Evolutionary conservation across 2,888 invertebrate species (phyloP), one percentile per base, ranked within the genome.

Genomic region (Drosophila fulvimacula): DNA sequence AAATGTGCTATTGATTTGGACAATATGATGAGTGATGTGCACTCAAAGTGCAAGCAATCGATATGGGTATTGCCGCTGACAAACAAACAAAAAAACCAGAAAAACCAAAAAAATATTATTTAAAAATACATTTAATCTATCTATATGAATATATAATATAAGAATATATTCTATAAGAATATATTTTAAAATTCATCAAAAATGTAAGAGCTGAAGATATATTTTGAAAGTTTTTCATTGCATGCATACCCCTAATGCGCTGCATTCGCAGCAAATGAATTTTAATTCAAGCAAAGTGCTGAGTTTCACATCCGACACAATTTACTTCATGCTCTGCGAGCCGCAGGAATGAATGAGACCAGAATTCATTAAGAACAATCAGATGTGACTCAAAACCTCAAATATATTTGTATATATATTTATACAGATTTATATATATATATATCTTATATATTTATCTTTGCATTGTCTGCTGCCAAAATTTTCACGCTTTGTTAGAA

Each of bases 331-430:
- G 79, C 81, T 80, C 72, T 52, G 67, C 76, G 72, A 76, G 67
- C 73, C 62, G 72, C 57, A 80, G 66, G 66, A 76, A 76, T 88
- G 89, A 83, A 88, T 83, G 89, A 67, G 84, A 65, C 57, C 64
- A 63, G 65, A 64, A 87, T 80, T 87, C 83, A 83, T 83, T 83
- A 88, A 88, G 89, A 83, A 83, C 83, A 83, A 83, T 83, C 84
- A 77, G 71, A 80, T 64, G 77, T 60, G 81, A 73, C 81, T 61
- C 55, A 70, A n/a, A 53, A 6, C n/a, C 11, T 24, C 17, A 42
- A 27, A 52, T 21, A 3, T 56, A 49, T n/a, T n/a, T n/a, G n/a
- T 24, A 17, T 21, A 32, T 44, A 21, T 38, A 44, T 27, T 4
- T 36, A 44, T 24, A 21, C 21, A 3, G 24, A 13, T 49, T 39